phyloP scores from a whole-genome alignment of 2,113 vertebrate genomes.

The Campylomormyrus tamandua region DNA sequence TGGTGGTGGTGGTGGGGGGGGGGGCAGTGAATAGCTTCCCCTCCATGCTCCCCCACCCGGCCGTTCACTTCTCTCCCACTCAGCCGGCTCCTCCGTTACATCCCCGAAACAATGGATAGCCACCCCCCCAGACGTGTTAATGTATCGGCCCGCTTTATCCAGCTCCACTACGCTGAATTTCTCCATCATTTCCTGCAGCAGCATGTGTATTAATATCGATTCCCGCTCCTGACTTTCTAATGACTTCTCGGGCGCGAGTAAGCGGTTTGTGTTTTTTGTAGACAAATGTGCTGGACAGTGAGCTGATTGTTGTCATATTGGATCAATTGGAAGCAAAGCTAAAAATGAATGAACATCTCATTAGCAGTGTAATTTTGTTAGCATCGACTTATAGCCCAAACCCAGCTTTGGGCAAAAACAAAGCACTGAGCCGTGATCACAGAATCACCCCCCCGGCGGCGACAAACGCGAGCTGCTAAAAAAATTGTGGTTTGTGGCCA shows the following conservation, averaged over 20 bases:
- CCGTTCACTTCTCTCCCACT: neutral
- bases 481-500: too few relatives aligned
- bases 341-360: conserved; percentile 31
- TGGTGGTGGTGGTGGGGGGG: neutral
- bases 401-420: neutral
- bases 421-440: neutral
- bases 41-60: neutral
- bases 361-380: neutral
- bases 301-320: conserved; percentile 17
- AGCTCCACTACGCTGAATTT: conserved; percentile 30
- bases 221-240: conserved; percentile 29
- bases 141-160: conserved; percentile 29
- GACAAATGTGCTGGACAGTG: conserved; percentile 23
- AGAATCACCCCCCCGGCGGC: neutral
- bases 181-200: conserved; percentile 32
- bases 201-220: conserved; percentile 35
- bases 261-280: conserved; percentile 14
- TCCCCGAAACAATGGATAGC: neutral
- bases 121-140: conserved; percentile 18
- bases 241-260: conserved; percentile 32
- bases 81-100: neutral
- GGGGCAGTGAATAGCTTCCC: neutral
- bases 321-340: conserved; percentile 25
- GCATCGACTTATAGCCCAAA: neutral
- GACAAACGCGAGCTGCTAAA: neutral